Evolutionary conservation across 2,113 vertebrate species (phyloP).

Genomic region (Sander lucioperca): DNA sequence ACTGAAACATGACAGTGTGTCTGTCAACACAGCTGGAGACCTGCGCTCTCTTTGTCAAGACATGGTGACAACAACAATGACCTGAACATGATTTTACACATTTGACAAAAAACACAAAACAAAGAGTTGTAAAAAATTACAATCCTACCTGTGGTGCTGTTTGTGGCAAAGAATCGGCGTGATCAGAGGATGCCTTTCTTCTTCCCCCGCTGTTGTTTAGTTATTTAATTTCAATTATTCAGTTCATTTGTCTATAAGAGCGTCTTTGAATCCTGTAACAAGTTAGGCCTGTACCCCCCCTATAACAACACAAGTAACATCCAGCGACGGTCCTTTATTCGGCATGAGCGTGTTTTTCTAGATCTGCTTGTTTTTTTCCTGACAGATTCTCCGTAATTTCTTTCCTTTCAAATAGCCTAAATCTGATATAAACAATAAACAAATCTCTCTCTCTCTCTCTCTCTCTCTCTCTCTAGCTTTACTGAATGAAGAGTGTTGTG

Average conservation of each 20-base stretch:
- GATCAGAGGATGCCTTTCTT: constrained; percentile 54
- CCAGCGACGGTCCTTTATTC: constrained; percentile 75
- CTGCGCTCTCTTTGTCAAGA: constrained; percentile 74
- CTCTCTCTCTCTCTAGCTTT: constrained; percentile 31
- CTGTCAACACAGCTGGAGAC: constrained; percentile 76
- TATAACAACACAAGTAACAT: constrained; percentile 74
- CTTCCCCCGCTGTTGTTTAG: constrained; percentile 55
- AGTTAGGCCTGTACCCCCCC: constrained; percentile 69
- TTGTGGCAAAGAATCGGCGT: constrained; percentile 67
- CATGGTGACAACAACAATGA: constrained; percentile 71
- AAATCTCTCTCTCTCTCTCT: constrained; percentile 39
- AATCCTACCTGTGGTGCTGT: constrained; percentile 76
- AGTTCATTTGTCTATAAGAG: constrained; percentile 68
- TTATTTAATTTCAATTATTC: constrained; percentile 59
- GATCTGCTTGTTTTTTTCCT: constrained; percentile 55
- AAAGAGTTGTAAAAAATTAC: constrained; percentile 27
- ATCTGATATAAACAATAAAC: constrained; percentile 56
- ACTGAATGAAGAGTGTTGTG: constrained; percentile 43
- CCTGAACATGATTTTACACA: constrained; percentile 45
- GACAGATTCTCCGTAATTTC: constrained; percentile 39
- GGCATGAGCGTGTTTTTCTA: constrained; percentile 71
- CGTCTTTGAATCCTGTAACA: constrained; percentile 69
- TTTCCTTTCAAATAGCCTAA: constrained; percentile 7
- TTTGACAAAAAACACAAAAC: constrained; percentile 14
- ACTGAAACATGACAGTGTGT: constrained; percentile 69